These are phyloP conservation scores for Ceratotherium simum DNA, from an alignment of 2,113 vertebrate species.

Conservation along the genomic window DNA sequence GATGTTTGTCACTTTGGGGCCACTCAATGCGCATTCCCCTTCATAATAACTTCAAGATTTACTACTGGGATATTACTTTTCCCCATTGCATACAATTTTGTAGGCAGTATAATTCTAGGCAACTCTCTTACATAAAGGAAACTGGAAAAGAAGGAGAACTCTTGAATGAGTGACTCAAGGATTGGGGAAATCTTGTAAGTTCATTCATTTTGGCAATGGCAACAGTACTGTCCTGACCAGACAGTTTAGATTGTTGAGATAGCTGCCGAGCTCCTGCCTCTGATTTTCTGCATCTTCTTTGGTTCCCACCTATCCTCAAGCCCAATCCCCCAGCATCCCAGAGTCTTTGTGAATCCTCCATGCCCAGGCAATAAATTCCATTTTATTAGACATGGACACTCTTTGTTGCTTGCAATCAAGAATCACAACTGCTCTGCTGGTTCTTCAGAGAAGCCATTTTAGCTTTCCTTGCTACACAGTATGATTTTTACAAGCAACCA, in stretches of 20 bases:
- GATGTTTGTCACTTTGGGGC: background rate
- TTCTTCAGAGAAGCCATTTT: conserved; percentile 27
- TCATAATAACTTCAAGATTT: conserved; percentile 21
- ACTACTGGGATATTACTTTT: background rate
- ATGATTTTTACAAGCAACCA: conserved; percentile 41
- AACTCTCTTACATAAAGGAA: background rate
- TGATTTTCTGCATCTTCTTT: background rate
- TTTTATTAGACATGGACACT: conserved; percentile 17
- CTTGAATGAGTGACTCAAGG: background rate
- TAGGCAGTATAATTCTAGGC: background rate
- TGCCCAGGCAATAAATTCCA: background rate
- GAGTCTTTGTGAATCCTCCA: background rate
- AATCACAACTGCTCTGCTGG: background rate
- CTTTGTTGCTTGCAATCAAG: background rate
- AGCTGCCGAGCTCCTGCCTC: background rate
- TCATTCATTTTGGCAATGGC: background rate
- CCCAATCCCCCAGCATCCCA: background rate
- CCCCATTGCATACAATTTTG: background rate
- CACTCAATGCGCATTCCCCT: background rate
- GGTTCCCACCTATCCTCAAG: background rate
- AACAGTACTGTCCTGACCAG: background rate
- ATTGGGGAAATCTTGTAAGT: background rate
- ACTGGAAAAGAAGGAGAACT: background rate
- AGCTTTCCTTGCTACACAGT: background rate
- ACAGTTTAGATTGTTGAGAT: background rate